Percentiles rank a stretch among this genome's conserved stretches.
Conservation (phyloP, 2,797 vertebrate genomes). For the Phalanger gymnotis region DNA sequence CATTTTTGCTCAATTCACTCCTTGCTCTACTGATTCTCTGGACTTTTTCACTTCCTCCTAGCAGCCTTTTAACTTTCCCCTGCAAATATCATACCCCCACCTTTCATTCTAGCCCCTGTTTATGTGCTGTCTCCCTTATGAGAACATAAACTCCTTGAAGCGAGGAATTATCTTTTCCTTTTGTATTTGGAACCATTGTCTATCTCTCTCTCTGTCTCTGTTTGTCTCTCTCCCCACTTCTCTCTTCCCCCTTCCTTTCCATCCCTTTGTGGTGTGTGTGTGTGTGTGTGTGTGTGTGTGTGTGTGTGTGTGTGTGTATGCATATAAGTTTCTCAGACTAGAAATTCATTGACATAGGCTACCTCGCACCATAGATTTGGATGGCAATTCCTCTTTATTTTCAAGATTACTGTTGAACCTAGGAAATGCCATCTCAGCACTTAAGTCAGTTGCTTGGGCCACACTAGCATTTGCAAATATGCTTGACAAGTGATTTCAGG, state of each 20-base stretch:
- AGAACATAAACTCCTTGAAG: neutral
- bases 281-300: too few species aligned
- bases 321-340: neutral
- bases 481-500: neutral
- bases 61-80: neutral
- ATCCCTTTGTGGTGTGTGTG: too few species aligned
- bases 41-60: neutral
- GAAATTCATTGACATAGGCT: neutral
- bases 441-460: neutral
- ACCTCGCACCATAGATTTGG: neutral
- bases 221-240: too few species aligned
- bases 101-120: neutral
- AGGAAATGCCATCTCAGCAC: neutral
- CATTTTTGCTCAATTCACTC: neutral
- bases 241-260: neutral
- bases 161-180: neutral
- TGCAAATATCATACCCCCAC: neutral
- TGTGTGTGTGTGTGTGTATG: neutral
- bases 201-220: too few species aligned
- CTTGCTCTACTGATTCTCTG: neutral
- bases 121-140: neutral
- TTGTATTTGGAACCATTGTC: neutral
- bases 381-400: neutral
- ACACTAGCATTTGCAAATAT: neutral
- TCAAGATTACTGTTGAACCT: neutral